These are phyloP conservation scores for Rhombomys opimus DNA, from an alignment of 2,113 vertebrate species.

Conservation along the genomic window DNA sequence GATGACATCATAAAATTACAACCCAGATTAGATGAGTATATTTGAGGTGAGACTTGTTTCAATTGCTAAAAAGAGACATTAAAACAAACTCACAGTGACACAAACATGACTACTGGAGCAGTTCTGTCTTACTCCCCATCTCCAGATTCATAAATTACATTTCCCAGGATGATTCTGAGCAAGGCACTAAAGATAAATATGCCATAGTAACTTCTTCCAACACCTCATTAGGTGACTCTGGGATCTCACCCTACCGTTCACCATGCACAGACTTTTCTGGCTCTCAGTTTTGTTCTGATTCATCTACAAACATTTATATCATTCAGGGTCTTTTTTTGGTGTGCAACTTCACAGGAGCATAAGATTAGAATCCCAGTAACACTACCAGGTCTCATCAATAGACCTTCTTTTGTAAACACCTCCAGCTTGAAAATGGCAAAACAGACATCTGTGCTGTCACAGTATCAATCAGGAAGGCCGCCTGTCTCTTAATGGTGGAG, in stretches of 20 bases:
- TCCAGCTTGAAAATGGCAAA: conserved; percentile 17
- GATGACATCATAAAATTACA: background rate
- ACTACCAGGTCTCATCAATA: background rate
- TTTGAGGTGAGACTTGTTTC: background rate
- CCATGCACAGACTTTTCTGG: background rate
- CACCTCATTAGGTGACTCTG: background rate
- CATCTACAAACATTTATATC: background rate
- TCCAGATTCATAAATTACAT: background rate
- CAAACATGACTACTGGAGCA: background rate
- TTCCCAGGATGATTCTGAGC: background rate
- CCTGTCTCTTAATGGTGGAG: background rate
- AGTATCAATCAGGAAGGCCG: background rate
- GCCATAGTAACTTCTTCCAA: background rate
- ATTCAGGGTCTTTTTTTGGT: background rate
- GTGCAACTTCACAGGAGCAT: background rate
- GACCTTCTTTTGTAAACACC: background rate
- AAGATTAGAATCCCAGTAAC: conserved; percentile 22
- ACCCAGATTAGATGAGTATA: background rate
- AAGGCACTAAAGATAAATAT: background rate
- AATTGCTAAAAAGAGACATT: background rate
- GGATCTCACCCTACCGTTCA: background rate
- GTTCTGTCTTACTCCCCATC: background rate
- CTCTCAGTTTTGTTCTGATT: background rate
- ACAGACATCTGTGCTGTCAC: background rate
- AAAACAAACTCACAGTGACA: background rate